Conservation (phyloP, 2,888 invertebrate genomes). For the Panorpa germanica region DNA sequence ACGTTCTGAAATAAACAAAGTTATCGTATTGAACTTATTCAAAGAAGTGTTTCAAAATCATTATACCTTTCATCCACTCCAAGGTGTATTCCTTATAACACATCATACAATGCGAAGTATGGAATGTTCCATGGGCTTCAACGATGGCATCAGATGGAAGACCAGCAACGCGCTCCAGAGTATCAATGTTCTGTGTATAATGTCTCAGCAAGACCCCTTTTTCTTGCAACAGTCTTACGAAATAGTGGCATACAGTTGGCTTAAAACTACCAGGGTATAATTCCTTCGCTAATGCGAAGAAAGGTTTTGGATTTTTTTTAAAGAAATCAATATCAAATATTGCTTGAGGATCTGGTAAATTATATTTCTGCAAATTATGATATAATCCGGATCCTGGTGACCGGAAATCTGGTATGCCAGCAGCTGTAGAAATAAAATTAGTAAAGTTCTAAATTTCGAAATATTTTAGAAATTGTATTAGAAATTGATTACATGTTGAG, state of each 20-base stretch:
- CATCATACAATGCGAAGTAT: constrained; percentile 65
- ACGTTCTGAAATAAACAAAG: constrained; percentile 30
- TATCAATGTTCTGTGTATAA: constrained; percentile 88
- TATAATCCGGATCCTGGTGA: constrained; percentile 86
- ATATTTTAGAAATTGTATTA: constrained; percentile 8
- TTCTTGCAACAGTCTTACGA: constrained; percentile 64
- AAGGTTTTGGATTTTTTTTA: constrained; percentile 73
- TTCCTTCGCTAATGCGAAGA: constrained; percentile 79
- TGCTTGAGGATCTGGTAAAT: constrained; percentile 78
- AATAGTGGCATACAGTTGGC: constrained; percentile 84
- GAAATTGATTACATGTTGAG: constrained; percentile 57
- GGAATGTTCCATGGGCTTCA: constrained; percentile 90
- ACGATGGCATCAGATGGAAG: constrained; percentile 69
- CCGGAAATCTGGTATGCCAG: constrained; percentile 92
- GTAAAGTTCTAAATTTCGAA: background rate
- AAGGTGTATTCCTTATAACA: constrained; percentile 55
- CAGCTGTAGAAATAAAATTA: constrained; percentile 33
- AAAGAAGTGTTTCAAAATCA: constrained; percentile 1
- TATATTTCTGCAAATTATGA: constrained; percentile 76
- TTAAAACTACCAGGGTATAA: constrained; percentile 72
- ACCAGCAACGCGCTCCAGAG: constrained; percentile 71
- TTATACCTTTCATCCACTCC: constrained; percentile 69
- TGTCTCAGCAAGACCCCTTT: constrained; percentile 60
- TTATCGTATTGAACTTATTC: constrained; percentile 3
- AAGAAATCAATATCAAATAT: constrained; percentile 88